Percentiles rank a stretch among this genome's conserved stretches.
Evolutionary conservation across 2,113 vertebrate species (phyloP).

Genomic region (Sula dactylatra): DNA sequence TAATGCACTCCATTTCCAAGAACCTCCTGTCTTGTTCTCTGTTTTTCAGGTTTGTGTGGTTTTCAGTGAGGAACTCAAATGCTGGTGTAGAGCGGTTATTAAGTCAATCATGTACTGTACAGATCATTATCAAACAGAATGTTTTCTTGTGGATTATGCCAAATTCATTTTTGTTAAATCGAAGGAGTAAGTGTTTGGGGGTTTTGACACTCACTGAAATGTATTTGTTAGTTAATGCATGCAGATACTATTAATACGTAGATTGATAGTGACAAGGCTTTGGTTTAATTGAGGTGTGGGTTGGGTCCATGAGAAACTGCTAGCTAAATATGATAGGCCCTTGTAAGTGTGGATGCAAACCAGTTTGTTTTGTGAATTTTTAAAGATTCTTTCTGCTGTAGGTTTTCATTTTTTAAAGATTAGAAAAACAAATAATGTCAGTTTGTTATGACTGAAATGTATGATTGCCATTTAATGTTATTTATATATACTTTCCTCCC

Average conservation of each 20-base stretch:
- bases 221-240: neutral
- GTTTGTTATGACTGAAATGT: neutral
- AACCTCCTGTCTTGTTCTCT: neutral
- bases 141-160: conserved; percentile 81
- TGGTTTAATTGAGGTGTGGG: neutral
- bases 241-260: neutral
- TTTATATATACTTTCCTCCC: neutral
- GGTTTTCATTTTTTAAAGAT: neutral
- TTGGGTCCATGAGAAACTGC: neutral
- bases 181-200: conserved; percentile 48
- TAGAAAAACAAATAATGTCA: neutral
- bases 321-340: neutral
- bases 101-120: conserved; percentile 51
- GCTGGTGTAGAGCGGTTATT: conserved; percentile 77
- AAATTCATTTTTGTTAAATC: conserved; percentile 60
- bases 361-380: neutral
- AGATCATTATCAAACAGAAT: conserved; percentile 50
- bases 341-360: neutral
- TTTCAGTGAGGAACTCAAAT: conserved; percentile 69
- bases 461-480: neutral
- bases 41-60: conserved; percentile 71
- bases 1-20: rapidly evolving
- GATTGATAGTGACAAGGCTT: neutral
- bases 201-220: neutral
- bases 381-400: neutral